phyloP scores from a whole-genome alignment of 2,888 invertebrate genomes.

The Diaperis boleti region DNA sequence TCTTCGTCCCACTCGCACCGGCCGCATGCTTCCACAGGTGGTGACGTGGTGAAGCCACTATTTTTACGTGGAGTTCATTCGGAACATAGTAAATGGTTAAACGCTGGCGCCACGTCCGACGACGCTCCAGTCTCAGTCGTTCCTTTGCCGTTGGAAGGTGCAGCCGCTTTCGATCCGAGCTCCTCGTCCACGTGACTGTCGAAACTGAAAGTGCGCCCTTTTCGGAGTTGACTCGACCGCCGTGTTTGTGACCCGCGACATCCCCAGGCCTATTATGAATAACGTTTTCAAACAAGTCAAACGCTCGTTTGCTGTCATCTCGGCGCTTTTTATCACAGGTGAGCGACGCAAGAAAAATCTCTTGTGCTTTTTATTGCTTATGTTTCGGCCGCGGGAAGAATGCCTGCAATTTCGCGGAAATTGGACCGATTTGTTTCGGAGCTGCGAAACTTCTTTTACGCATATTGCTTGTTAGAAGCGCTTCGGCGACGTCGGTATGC shows the following conservation, averaged over 20 bases:
- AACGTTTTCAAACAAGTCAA: slow-evolving; percentile 55
- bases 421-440: no score
- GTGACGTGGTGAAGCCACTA: slow-evolving; percentile 2
- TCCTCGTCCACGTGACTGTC: slow-evolving; percentile 49
- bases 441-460: no score
- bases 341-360: slow-evolving; percentile 41
- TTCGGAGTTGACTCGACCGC: slow-evolving; percentile 29
- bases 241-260: slow-evolving; percentile 23
- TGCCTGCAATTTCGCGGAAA: no score
- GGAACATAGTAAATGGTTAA: slow-evolving; percentile 20
- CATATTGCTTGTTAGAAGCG: no score
- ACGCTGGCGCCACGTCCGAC: slow-evolving; percentile 34
- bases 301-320: slow-evolving; percentile 55
- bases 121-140: slow-evolving; percentile 45
- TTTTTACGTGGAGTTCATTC: slow-evolving; percentile 16
- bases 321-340: slow-evolving; percentile 57
- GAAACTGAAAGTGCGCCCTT: slow-evolving; percentile 32
- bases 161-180: slow-evolving; percentile 43
- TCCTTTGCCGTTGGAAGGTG: slow-evolving; percentile 42
- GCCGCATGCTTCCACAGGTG: slow-evolving; percentile 30
- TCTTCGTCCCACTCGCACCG: slow-evolving; percentile 1
- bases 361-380: slow-evolving; percentile 2
- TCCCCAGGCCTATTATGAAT: slow-evolving; percentile 52
- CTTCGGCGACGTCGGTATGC: no score
- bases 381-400: background rate